Percentiles rank a stretch among this genome's conserved stretches.
These are phyloP conservation scores for Sarcophaga peregrina DNA, from an alignment of 1,140 invertebrate species.

Conservation along the genomic window DNA sequence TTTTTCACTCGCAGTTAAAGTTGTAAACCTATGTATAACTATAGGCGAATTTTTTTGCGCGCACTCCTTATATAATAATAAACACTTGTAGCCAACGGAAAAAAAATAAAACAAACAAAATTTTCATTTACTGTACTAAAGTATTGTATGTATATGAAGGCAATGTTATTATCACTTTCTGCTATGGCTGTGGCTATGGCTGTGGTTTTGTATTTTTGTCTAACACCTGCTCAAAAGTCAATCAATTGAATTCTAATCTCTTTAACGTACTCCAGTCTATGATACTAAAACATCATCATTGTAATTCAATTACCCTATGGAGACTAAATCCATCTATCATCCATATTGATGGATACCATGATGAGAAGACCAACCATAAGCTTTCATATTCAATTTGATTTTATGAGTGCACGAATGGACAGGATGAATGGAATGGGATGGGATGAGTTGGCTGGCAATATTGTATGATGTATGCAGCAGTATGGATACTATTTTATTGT, in stretches of 20 bases:
- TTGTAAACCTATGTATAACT: too few relatives aligned
- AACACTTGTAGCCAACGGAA: too few relatives aligned
- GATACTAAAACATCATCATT: constrained; percentile 29
- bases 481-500: too few relatives aligned
- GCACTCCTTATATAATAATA: not conserved
- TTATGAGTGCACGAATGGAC: not conserved
- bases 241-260: constrained; percentile 23
- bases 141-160: not conserved
- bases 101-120: too few relatives aligned
- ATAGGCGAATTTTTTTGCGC: not conserved
- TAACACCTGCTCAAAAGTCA: constrained; percentile 1
- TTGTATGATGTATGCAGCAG: too few relatives aligned
- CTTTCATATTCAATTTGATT: too few relatives aligned
- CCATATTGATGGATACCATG: too few relatives aligned
- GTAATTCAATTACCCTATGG: constrained; percentile 28
- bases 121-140: not conserved
- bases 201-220: not conserved
- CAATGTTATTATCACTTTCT: not conserved
- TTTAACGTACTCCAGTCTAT: not conserved
- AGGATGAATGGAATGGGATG: not conserved
- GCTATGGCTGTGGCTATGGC: not conserved
- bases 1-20: too few relatives aligned
- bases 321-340: not conserved
- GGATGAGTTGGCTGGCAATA: not conserved
- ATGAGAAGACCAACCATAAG: too few relatives aligned